Conservation (phyloP, 2,797 vertebrate genomes). For the Anisognathus igniventris region DNA sequence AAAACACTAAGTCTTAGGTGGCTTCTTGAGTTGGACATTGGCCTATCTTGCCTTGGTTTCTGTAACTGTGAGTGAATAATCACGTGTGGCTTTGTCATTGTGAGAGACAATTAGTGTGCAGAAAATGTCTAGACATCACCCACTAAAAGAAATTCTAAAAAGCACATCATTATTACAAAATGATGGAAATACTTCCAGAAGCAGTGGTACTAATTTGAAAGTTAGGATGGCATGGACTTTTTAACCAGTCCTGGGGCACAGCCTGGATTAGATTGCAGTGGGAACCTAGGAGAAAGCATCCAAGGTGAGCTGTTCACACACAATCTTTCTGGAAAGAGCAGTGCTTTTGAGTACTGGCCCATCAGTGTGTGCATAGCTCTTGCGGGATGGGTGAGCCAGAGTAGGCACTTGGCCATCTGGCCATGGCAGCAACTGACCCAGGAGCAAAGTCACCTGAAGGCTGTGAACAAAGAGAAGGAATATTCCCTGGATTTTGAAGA, state of each 20-base stretch:
- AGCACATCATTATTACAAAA: background rate
- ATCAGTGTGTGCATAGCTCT: background rate
- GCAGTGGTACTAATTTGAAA: background rate
- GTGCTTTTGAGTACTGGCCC: background rate
- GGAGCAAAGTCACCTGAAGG: background rate
- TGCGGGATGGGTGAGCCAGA: background rate
- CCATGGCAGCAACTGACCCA: background rate
- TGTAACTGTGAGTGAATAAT: background rate
- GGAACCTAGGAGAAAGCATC: background rate
- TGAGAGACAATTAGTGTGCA: background rate
- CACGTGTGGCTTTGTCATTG: background rate
- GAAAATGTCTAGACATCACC: background rate
- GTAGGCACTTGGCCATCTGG: background rate
- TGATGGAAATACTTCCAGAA: background rate
- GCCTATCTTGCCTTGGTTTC: background rate
- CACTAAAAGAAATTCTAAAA: background rate
- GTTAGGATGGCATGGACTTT: background rate
- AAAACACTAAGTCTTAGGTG: background rate
- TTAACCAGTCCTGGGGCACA: background rate
- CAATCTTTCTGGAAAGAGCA: background rate
- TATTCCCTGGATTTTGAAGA: background rate
- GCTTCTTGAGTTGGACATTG: background rate
- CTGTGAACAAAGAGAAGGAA: background rate
- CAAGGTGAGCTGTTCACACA: background rate
- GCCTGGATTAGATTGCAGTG: background rate